Conservation (phyloP, 1,140 invertebrate species). For the Rhopalosiphum padi region DNA sequence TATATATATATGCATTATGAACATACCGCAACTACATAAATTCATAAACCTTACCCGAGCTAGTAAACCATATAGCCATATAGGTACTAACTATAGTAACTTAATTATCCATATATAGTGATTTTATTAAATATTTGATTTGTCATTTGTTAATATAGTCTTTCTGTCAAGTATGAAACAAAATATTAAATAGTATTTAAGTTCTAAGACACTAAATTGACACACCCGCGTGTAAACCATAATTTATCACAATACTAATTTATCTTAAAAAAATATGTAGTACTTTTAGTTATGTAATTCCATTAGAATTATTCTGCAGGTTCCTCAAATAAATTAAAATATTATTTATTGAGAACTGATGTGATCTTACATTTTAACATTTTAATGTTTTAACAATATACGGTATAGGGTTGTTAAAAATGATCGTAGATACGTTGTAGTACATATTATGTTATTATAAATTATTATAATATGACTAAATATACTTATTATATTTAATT, state of each 20-base stretch:
- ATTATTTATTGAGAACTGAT: not conserved
- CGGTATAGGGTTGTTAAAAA: not conserved
- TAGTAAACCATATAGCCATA: not conserved
- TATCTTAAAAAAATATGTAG: not conserved
- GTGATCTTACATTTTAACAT: not conserved
- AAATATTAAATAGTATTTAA: not conserved
- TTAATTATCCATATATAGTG: too few species aligned
- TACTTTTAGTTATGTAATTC: too few species aligned
- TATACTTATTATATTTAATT: not conserved
- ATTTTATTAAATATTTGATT: not conserved
- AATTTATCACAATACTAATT: not conserved
- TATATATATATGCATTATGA: too few species aligned
- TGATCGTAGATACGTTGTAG: too few species aligned
- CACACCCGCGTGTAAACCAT: not conserved
- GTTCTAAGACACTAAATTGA: not conserved
- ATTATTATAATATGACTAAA: not conserved
- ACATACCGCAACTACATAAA: too few species aligned
- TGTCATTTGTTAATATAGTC: not conserved
- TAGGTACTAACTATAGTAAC: too few species aligned
- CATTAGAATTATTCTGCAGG: not conserved
- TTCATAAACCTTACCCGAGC: not conserved
- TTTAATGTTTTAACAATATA: not conserved
- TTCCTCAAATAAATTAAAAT: not conserved
- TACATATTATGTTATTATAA: not conserved
- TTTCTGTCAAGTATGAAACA: not conserved